Evolutionary conservation across 2,113 vertebrate species (phyloP), one percentile per base, ranked within the genome.

Genomic region (Amphiprion ocellaris): DNA sequence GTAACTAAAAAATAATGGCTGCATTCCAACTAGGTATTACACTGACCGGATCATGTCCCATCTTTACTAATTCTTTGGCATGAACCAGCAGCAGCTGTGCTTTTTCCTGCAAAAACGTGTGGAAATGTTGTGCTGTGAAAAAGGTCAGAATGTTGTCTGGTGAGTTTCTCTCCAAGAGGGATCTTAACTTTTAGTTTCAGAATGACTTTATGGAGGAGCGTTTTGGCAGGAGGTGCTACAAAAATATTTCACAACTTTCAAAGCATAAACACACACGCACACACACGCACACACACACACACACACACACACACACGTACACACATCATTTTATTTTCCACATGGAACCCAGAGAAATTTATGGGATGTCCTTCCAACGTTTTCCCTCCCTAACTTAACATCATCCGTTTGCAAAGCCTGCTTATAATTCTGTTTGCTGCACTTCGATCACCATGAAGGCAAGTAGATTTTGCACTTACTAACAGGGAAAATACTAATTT

Each of bases 371-470:
- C 16, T 56, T 53, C 28, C 5, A 39, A 53, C 6, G 39, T 1
- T 75, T 49, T 12, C 3, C 37, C 63, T 47, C 56, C 37, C 17
- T 6, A 58, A 44, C 28, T 28, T 39, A 19, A 24, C n/a, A 41
- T 62, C 19, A 60, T 11, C 26, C 26, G 67, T 49, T 4, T 0
- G 23, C 54, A 58, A 15, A 69, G 15, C 8, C 21, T 59, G 3
- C 60, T 61, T 55, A 54, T 11, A 24, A 16, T 12, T 63, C 46
- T 59, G 61, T 41, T n/a, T 52, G 49, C 60, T 64, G 68, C 10
- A 67, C 81, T 39, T 50, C 54, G 4, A 16, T 74, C 88, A 88
- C 14, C 64, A 93, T 93, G 92, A 89, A 92, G 88, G 92, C 75
- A 85, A 84, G 89, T 74, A 60, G 11, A 60, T 49, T 47, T 69